A percentile compares a stretch with the other conserved stretches of the same genome.
Evolutionary conservation across 1,140 invertebrate species (phyloP).

Genomic region (Drosophila sp.): DNA sequence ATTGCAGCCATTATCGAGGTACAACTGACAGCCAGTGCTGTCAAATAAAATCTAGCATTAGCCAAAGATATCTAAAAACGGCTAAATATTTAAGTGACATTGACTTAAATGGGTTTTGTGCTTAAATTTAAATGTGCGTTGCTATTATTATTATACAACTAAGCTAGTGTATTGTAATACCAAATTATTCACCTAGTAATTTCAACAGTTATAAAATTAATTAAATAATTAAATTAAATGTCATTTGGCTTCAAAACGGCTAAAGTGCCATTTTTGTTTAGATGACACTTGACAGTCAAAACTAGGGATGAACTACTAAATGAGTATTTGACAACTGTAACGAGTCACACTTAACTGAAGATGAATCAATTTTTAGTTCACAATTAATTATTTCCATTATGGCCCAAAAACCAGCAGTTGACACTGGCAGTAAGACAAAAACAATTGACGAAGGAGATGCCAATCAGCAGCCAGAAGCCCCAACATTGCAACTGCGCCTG

Average conservation of each 20-base stretch:
- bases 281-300: not conserved
- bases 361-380: slow-evolving; percentile 2
- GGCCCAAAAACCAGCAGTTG: slow-evolving; percentile 40
- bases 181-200: not conserved
- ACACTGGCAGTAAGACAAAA: slow-evolving; percentile 17
- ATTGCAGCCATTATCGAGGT: slow-evolving; percentile 71
- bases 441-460: slow-evolving; percentile 48
- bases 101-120: not conserved
- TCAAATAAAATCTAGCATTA: not conserved
- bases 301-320: not conserved
- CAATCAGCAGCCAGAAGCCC: slow-evolving; percentile 70
- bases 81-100: not conserved
- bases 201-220: not conserved
- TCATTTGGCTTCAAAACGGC: not conserved
- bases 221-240: not conserved
- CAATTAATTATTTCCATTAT: slow-evolving; percentile 44
- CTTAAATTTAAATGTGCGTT: not conserved
- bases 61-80: not conserved
- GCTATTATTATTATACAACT: not conserved
- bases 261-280: not conserved
- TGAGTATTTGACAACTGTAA: not conserved
- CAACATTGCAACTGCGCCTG: slow-evolving; percentile 87
- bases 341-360: not conserved
- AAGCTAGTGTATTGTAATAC: not conserved
- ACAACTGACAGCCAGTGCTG: slow-evolving; percentile 53